Conservation (phyloP, 2,888 invertebrate species). For the Ommatoiulus sabulosus region DNA sequence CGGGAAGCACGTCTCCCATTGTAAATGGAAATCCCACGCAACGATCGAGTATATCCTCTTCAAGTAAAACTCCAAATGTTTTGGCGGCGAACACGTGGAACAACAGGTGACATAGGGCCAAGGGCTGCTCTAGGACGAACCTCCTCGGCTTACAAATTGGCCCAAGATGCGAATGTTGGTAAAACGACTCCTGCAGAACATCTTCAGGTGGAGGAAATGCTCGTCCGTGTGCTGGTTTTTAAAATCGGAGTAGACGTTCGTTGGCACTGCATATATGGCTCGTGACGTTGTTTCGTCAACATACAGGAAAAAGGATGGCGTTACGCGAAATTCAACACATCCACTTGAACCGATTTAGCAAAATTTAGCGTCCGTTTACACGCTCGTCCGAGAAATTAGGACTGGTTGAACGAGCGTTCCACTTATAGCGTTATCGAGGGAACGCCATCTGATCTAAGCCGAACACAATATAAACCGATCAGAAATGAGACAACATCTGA, state of each 20-base stretch:
- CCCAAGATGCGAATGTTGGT: background rate
- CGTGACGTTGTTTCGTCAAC: background rate
- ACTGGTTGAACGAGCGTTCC: too few relatives aligned
- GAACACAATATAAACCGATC: background rate
- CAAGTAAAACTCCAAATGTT: background rate
- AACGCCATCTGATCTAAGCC: too few relatives aligned
- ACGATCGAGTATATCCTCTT: background rate
- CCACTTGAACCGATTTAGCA: background rate
- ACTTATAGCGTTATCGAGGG: background rate
- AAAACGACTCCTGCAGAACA: background rate
- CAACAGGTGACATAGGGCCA: background rate
- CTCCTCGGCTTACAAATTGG: background rate
- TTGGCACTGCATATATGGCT: background rate
- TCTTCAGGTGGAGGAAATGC: background rate
- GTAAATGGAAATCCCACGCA: background rate
- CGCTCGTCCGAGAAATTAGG: background rate
- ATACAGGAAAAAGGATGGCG: slow-evolving; percentile 5
- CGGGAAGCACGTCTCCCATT: background rate
- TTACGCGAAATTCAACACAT: slow-evolving; percentile 14
- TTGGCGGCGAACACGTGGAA: background rate
- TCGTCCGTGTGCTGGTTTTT: background rate
- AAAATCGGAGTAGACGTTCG: background rate
- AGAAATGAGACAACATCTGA: background rate
- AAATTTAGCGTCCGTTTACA: background rate
- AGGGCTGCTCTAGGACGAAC: background rate